These are phyloP conservation scores for Holocentrus rufus DNA, from an alignment of 2,797 vertebrate genomes.

Conservation along the genomic window DNA sequence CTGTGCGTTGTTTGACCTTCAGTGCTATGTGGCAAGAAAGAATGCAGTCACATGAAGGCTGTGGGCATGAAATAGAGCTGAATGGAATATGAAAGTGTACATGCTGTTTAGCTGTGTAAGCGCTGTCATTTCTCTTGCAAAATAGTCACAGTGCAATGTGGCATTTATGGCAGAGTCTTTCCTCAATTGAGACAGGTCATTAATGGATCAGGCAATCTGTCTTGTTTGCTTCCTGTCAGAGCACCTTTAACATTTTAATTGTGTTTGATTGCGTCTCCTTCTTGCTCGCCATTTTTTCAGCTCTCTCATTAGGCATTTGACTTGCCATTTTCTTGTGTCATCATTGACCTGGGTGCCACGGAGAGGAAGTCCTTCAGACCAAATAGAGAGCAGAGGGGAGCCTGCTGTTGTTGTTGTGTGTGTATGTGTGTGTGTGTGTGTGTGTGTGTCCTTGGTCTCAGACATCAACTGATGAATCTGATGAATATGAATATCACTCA, in stretches of 20 bases:
- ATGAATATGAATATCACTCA: conserved; percentile 57
- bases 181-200: background rate
- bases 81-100: too few species aligned
- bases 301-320: background rate
- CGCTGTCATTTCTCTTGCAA: background rate
- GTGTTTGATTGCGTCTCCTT: background rate
- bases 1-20: conserved; percentile 61
- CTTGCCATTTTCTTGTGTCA: conserved; percentile 24
- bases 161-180: background rate
- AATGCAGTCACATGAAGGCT: too few species aligned
- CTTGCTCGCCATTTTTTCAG: background rate
- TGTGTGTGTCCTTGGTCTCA: conserved; percentile 42
- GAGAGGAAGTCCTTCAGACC: conserved; percentile 24
- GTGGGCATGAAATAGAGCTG: too few species aligned
- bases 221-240: background rate
- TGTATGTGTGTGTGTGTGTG: conserved; percentile 4
- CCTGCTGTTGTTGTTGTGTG: conserved; percentile 24
- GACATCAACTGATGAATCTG: conserved; percentile 47
- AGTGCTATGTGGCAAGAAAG: conserved; percentile 14
- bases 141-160: background rate
- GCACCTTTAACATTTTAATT: conserved; percentile 1
- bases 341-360: conserved; percentile 31
- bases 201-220: background rate
- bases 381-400: conserved; percentile 28
- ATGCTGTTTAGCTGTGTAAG: background rate